phyloP scores from a whole-genome alignment of 1,140 invertebrate species.

The Formica exsecta region DNA sequence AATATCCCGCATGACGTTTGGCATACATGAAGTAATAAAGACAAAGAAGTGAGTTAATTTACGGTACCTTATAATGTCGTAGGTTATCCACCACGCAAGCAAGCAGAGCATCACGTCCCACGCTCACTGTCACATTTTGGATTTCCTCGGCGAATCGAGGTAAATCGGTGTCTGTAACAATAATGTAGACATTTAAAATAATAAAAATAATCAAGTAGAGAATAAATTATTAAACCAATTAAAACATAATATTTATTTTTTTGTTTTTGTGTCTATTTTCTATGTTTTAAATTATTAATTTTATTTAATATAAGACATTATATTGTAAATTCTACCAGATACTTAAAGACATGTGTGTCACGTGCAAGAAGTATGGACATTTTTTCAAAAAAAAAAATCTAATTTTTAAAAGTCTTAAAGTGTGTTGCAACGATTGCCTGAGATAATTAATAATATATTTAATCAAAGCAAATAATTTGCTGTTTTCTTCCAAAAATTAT shows the following conservation, averaged over 20 bases:
- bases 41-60: not conserved
- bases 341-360: not conserved
- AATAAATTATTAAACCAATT: constrained; percentile 1
- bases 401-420: not conserved
- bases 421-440: constrained; percentile 25
- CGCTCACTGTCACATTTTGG: constrained; percentile 96
- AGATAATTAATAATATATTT: not conserved
- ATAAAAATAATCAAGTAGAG: not conserved
- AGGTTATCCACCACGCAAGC: constrained; percentile 98
- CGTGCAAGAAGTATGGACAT: constrained; percentile 12
- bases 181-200: not conserved
- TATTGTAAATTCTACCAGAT: not conserved
- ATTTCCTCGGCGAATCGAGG: constrained; percentile 96
- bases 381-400: not conserved
- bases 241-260: not conserved
- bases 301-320: not conserved
- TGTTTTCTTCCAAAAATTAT: not conserved
- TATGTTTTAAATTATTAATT: not conserved
- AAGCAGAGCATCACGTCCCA: constrained; percentile 95
- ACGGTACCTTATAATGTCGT: constrained; percentile 93
- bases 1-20: not conserved
- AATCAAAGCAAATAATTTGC: constrained; percentile 13
- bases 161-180: constrained; percentile 78
- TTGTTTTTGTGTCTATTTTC: not conserved
- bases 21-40: constrained; percentile 15